These are phyloP conservation scores for Hyalella azteca DNA, from an alignment of 2,888 invertebrate species.

Conservation along the genomic window DNA sequence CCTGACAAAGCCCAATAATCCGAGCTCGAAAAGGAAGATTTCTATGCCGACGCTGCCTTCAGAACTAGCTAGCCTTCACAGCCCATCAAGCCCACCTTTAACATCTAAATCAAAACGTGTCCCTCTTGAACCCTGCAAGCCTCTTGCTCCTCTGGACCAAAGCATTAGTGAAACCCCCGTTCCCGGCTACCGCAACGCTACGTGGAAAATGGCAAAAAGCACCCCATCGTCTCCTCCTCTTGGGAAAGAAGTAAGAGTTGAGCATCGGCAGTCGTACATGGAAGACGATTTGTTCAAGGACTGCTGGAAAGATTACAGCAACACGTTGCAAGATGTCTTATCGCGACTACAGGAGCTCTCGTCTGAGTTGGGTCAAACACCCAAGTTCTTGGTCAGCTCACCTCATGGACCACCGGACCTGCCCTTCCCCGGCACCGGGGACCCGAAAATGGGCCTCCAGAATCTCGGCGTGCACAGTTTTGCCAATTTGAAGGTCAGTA, in stretches of 20 bases:
- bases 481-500: not conserved
- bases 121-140: not conserved
- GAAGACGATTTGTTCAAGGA: slow-evolving; percentile 57
- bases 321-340: slow-evolving; percentile 55
- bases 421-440: not conserved
- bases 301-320: slow-evolving; percentile 57
- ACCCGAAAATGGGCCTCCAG: not conserved
- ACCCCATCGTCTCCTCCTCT: slow-evolving; percentile 39
- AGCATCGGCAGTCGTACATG: slow-evolving; percentile 51
- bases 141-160: not conserved
- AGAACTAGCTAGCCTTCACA: not conserved
- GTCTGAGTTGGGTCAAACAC: slow-evolving; percentile 48
- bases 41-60: not conserved
- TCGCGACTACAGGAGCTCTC: slow-evolving; percentile 55
- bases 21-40: slow-evolving; percentile 1
- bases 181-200: not conserved
- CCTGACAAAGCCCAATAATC: not conserved
- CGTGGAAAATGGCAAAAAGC: not conserved
- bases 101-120: not conserved
- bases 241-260: slow-evolving; percentile 49
- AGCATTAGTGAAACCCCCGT: not conserved
- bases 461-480: not conserved
- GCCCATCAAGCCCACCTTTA: not conserved
- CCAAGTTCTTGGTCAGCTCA: slow-evolving; percentile 38
- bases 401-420: not conserved